Evolutionary conservation across 2,797 vertebrate species (phyloP).

Genomic region (Florisuga fusca): DNA sequence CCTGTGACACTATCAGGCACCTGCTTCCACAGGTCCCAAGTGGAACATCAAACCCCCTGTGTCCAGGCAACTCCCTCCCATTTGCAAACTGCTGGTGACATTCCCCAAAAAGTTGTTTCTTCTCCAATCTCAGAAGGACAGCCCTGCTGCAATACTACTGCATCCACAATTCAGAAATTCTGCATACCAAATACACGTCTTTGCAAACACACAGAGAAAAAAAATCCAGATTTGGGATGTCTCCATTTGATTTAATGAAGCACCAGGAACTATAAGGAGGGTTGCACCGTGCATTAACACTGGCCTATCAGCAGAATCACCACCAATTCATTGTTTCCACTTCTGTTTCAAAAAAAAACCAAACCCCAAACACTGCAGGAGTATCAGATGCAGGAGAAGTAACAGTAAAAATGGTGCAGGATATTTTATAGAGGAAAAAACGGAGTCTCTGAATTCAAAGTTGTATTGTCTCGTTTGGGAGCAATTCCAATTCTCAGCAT

Average conservation of each 20-base stretch:
- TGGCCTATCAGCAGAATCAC: conserved; percentile 15
- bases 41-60: not conserved
- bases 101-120: not conserved
- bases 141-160: not conserved
- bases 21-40: not conserved
- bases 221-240: not conserved
- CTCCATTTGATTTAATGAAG: not conserved
- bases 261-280: conserved; percentile 1
- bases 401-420: conserved; percentile 7
- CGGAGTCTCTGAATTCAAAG: conserved; percentile 22
- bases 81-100: not conserved
- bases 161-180: conserved; percentile 7
- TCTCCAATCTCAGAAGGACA: not conserved
- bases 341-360: conserved; percentile 44
- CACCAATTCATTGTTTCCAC: conserved; percentile 31
- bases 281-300: not conserved
- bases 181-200: not conserved
- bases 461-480: not conserved
- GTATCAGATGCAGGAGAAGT: not conserved
- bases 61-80: not conserved
- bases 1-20: fast-evolving
- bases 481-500: not conserved
- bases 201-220: not conserved
- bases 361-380: conserved; percentile 4
- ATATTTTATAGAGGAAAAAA: not conserved